Percentiles rank a stretch among this genome's conserved stretches.
Conservation (phyloP, 2,888 invertebrate species). For the Celastrina argiolus region DNA sequence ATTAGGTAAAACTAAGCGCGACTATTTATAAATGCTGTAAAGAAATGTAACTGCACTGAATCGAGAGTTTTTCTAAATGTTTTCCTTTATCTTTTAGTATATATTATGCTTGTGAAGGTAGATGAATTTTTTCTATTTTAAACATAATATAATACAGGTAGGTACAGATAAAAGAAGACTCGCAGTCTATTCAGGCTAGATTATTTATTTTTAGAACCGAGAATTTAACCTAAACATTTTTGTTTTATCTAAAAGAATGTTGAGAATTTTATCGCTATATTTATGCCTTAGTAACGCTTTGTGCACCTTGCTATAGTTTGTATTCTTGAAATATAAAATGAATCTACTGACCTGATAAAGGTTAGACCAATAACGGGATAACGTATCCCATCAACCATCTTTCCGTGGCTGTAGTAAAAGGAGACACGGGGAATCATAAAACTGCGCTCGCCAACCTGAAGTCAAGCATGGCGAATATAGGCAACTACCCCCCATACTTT, state of each 20-base stretch:
- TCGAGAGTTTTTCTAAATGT: not conserved
- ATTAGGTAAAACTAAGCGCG: conserved; percentile 6
- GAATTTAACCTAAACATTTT: not conserved
- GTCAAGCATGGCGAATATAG: no score
- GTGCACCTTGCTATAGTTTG: no score
- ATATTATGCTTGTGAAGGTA: no score
- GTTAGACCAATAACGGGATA: no score
- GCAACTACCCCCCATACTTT: no score
- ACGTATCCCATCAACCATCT: no score
- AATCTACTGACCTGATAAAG: not conserved
- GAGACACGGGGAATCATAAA: no score
- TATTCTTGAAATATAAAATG: not conserved
- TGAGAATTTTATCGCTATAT: not conserved
- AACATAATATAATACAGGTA: not conserved
- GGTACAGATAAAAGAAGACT: not conserved
- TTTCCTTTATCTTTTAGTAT: not conserved
- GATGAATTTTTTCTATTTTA: not conserved
- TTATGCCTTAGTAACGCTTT: not conserved
- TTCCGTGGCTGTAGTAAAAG: no score
- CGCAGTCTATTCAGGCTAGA: not conserved
- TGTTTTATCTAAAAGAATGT: not conserved
- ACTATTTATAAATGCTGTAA: conserved; percentile 9
- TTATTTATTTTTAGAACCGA: not conserved
- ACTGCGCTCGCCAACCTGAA: no score
- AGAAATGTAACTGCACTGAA: conserved; percentile 2